phyloP scores from a whole-genome alignment of 2,113 vertebrate species.

The Psammodynastes pulverulentus region DNA sequence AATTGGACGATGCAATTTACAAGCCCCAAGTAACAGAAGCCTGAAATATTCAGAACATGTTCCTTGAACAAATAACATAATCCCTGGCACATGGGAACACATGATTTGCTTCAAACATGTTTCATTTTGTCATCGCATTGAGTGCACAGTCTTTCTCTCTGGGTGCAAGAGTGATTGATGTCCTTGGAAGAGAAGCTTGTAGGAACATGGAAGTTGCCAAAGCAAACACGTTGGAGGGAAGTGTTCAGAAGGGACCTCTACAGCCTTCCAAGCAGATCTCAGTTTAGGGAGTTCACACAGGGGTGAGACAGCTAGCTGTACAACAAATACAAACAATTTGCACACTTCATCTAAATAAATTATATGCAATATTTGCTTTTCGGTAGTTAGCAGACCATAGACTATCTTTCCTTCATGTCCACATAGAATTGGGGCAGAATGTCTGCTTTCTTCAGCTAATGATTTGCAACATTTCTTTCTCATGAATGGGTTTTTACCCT shows the following conservation, averaged over 20 bases:
- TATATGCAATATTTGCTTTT: constrained; percentile 73
- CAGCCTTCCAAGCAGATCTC: constrained; percentile 79
- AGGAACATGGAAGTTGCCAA: constrained; percentile 88
- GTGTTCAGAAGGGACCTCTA: constrained; percentile 77
- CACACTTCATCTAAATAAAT: constrained; percentile 89
- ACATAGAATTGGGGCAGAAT: constrained; percentile 67
- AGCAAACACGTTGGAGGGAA: constrained; percentile 87
- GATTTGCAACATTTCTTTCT: constrained; percentile 64
- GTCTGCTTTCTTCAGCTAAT: constrained; percentile 70
- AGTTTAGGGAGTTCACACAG: constrained; percentile 84
- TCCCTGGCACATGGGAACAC: constrained; percentile 82
- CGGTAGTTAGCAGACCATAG: constrained; percentile 58
- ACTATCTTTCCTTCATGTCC: constrained; percentile 61
- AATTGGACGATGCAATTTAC: constrained; percentile 69
- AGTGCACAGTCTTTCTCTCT: constrained; percentile 78
- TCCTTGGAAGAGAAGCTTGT: constrained; percentile 87
- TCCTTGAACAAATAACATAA: constrained; percentile 75
- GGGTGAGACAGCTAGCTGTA: constrained; percentile 90
- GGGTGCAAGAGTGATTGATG: constrained; percentile 94
- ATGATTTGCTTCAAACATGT: constrained; percentile 90
- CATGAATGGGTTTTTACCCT: constrained; percentile 71
- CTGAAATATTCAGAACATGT: constrained; percentile 73
- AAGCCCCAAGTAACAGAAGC: constrained; percentile 76
- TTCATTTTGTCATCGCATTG: constrained; percentile 94
- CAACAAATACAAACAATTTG: constrained; percentile 91